phyloP scores from a whole-genome alignment of 2,888 invertebrate genomes.

The Philereme transversata region DNA sequence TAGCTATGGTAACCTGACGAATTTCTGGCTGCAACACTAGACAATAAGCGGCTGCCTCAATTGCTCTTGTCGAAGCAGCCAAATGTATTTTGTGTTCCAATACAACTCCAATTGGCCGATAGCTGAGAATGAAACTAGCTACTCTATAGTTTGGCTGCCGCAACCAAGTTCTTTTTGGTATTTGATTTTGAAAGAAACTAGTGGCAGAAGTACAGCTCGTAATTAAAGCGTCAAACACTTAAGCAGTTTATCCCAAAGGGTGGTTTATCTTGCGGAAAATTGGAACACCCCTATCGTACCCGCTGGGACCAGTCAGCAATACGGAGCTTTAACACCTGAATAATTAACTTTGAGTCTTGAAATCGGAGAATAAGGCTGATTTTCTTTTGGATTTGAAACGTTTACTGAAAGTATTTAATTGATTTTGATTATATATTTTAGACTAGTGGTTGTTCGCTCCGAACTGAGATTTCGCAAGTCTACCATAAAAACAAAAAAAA shows the following conservation, averaged over 20 bases:
- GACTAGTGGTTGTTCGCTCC: too few species aligned
- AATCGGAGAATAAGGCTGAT: not conserved
- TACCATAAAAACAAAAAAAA: too few species aligned
- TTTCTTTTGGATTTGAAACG: constrained; percentile 8
- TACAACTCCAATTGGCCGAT: too few species aligned
- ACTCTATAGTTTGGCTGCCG: too few species aligned
- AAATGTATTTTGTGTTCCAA: too few species aligned
- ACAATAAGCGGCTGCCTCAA: too few species aligned
- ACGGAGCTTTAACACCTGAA: constrained; percentile 13
- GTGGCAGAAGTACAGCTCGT: constrained; percentile 31
- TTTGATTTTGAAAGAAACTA: not conserved
- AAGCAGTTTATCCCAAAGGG: constrained; percentile 50
- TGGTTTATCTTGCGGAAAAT: constrained; percentile 56
- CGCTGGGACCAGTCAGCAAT: constrained; percentile 46
- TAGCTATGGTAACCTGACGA: too few species aligned
- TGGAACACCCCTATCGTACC: constrained; percentile 40
- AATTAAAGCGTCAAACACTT: constrained; percentile 58
- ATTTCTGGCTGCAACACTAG: too few species aligned
- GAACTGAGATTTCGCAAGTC: too few species aligned
- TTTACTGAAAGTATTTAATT: constrained; percentile 31
- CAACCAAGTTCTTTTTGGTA: too few species aligned
- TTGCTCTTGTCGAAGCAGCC: too few species aligned
- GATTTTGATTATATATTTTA: constrained; percentile 15
- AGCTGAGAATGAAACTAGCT: too few species aligned
- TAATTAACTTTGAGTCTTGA: constrained; percentile 32